Base-by-base conservation (phyloP, 2,797 vertebrate species). In the Arnoldichthys spilopterus region DNA sequence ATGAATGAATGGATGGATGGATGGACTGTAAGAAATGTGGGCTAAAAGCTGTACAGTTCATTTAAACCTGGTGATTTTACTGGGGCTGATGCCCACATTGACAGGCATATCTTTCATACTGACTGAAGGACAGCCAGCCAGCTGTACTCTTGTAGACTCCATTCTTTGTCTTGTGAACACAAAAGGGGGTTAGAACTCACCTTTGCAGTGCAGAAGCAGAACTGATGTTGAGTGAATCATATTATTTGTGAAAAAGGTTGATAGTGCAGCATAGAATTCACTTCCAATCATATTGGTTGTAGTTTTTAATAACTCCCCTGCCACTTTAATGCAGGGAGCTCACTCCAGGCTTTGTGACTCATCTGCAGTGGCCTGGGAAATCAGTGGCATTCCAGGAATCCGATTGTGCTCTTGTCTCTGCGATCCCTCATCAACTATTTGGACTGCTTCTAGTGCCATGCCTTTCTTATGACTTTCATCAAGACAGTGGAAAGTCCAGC, bases 401-500 rank as follows among this genome's bases (percentile, higher is more conserved):
- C 24, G 73, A 76, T 80, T 32, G 12, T 20, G 3, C 61, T 74
- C 9, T 26, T 82, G 72, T 82, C 54, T 54, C 59, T 59, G 47
- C 18, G 4, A 40, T 82, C 62, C 54, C 11, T 20, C 9, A 22
- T 63, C 72, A 59, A n/a, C 11, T 63, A 4, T 1, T 78, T 74
- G 51, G 43, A 47, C 82, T 86, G 88, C 83, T 84, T 77, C 89
- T 85, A 86, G 86, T 82, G 77, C 56, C 77, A 73, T 72, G 83
- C 83, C 87, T 83, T 34, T 84, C 78, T 68, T 53, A 37, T 15
- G 76, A 78, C 86, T 89, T 90, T 90, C 91, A 91, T 87, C 89
- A 91, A 91, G 89, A 87, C 89, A 86, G 85, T 85, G 86, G 90
- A 88, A 91, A 87, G 87, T 91, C 87, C 89, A 71, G 82, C 70